Percentiles rank a stretch among this genome's conserved stretches.
These are phyloP conservation scores for Seira musarum DNA, from an alignment of 2,888 invertebrate species.

Conservation along the genomic window DNA sequence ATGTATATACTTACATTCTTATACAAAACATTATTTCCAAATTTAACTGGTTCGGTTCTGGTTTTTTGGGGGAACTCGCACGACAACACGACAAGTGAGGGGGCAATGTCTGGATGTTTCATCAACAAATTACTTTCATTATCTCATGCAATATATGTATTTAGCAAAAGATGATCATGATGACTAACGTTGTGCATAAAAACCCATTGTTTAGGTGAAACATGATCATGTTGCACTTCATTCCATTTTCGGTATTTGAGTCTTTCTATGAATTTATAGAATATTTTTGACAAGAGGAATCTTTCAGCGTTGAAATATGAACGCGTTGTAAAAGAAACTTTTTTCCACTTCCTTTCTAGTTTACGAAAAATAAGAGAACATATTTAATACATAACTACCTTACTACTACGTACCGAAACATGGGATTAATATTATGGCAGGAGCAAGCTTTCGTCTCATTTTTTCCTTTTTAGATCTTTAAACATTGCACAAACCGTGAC, in stretches of 20 bases:
- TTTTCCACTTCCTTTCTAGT: background rate
- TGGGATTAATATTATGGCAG: background rate
- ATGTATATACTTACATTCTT: too few species aligned
- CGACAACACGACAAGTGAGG: background rate
- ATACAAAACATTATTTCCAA: background rate
- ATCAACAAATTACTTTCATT: background rate
- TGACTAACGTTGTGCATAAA: too few species aligned
- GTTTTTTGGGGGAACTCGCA: background rate
- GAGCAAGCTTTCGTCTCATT: background rate
- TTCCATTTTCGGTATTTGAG: too few species aligned
- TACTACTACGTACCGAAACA: too few species aligned
- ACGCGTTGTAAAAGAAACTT: background rate
- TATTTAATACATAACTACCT: too few species aligned
- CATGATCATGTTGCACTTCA: too few species aligned
- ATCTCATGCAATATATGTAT: too few species aligned
- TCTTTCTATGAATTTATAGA: too few species aligned
- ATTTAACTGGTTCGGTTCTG: background rate
- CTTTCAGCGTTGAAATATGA: background rate
- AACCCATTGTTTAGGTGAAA: too few species aligned
- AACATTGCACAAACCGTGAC: background rate
- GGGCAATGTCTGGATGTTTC: conserved; percentile 11
- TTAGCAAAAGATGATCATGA: too few species aligned
- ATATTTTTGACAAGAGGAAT: background rate
- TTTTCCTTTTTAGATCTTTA: background rate
- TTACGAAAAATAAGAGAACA: background rate